Conservation (phyloP, 2,888 invertebrate species). For the Eulithis testata region DNA sequence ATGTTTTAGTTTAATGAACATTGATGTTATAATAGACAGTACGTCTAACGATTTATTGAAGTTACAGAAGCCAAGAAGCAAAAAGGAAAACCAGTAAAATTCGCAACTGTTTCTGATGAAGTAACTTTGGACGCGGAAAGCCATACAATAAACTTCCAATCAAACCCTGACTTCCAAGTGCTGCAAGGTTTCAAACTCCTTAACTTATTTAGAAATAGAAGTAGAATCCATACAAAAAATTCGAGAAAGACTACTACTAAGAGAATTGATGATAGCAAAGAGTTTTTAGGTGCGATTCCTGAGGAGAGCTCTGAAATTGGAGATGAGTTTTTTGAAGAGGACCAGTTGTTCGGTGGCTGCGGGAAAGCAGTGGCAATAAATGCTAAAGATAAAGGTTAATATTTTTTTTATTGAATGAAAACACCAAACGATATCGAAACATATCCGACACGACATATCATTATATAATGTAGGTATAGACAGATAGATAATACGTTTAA, state of each 20-base stretch:
- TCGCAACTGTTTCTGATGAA: slow-evolving; percentile 52
- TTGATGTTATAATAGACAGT: no score
- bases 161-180: slow-evolving; percentile 73
- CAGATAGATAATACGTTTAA: no score
- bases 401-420: neutral
- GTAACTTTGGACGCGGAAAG: slow-evolving; percentile 54
- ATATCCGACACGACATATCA: no score
- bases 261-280: slow-evolving; percentile 51
- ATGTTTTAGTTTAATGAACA: neutral
- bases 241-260: slow-evolving; percentile 55
- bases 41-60: neutral
- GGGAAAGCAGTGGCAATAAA: slow-evolving; percentile 52
- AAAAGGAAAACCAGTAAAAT: slow-evolving; percentile 52
- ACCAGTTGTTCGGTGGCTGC: slow-evolving; percentile 60
- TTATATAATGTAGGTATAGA: no score
- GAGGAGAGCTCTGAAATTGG: slow-evolving; percentile 45
- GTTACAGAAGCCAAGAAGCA: slow-evolving; percentile 34
- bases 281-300: slow-evolving; percentile 41
- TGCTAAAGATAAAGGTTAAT: slow-evolving; percentile 28
- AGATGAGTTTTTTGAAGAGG: slow-evolving; percentile 48
- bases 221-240: slow-evolving; percentile 47
- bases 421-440: no score
- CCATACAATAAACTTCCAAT: slow-evolving; percentile 66
- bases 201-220: slow-evolving; percentile 63
- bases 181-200: slow-evolving; percentile 73